These are phyloP conservation scores for Sprattus sprattus DNA, from an alignment of 2,113 vertebrate species.

Conservation along the genomic window DNA sequence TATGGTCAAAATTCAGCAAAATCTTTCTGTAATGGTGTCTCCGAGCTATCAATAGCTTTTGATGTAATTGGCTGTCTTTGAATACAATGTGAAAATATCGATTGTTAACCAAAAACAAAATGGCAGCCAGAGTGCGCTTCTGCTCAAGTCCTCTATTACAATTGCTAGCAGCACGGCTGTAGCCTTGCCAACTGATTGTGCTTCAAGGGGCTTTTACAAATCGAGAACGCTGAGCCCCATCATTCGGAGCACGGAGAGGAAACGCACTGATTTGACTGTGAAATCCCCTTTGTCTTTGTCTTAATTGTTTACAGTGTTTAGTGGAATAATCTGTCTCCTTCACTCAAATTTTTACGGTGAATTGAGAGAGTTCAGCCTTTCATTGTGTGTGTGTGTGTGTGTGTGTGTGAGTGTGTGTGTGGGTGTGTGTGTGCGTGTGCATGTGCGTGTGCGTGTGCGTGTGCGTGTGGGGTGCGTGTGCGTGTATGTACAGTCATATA, in stretches of 20 bases:
- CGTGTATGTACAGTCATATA: no score
- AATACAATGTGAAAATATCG: constrained; percentile 18
- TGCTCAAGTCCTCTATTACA: background rate
- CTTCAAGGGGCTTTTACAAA: background rate
- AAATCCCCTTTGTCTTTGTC: constrained; percentile 1
- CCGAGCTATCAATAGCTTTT: background rate
- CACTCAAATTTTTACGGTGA: background rate
- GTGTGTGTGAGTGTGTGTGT: constrained; percentile 15
- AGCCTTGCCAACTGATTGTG: background rate
- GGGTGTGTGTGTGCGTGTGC: background rate
- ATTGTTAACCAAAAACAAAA: background rate
- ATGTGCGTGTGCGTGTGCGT: constrained; percentile 21
- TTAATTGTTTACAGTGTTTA: constrained; percentile 5
- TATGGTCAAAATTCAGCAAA: background rate
- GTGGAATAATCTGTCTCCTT: constrained; percentile 6
- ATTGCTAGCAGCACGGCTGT: background rate
- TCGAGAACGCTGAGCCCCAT: background rate
- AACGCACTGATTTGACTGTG: background rate
- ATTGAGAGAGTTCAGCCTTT: background rate
- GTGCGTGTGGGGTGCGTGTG: background rate
- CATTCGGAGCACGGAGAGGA: background rate
- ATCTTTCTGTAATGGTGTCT: background rate
- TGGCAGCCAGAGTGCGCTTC: background rate
- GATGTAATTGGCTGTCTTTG: background rate
- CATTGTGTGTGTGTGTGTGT: background rate